Evolutionary conservation across 2,113 vertebrate species (phyloP), one percentile per base, ranked within the genome.

Genomic region (Pleuronectes platessa): DNA sequence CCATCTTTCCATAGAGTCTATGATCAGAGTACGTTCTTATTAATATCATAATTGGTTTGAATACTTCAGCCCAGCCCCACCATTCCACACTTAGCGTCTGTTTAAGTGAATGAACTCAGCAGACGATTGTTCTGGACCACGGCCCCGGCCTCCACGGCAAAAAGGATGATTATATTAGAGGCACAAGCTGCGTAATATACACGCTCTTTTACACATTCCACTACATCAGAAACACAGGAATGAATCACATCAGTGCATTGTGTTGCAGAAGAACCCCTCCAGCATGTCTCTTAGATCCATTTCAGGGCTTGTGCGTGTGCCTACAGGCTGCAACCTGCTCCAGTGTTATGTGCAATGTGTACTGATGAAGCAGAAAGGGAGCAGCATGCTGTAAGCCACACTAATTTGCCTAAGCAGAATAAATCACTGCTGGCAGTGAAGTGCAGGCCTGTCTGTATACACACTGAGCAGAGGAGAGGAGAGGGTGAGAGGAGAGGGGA

Each of bases 381-480:
- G 87, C 87, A 75, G 80, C 81, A 69, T 62, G 83, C 82, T 88
- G 81, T 84, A 87, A 89, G 85, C 85, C 83, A 92, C 86, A 80
- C 88, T 92, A 84, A 90, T 92, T 93, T 92, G 89, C 93, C 83
- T 91, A 90, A 89, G 88, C 89, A 90, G 90, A 90, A 91, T 91
- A 90, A 92, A 93, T 91, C 88, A 89, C 76, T 85, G 75, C 83
- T 90, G 89, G 86, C 88, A 87, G 81, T 81, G 86, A 85, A 85
- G 88, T 86, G 86, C 84, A 82, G 5, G 84, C 61, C 82, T 79
- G 81, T 87, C 89, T 87, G 75, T 87, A 73, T 85, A 79, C 71
- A 84, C 72, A 70, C 67, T 61, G 78, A 82, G 81, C 73, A 61
- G 73, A 78, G 23, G 61, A 74, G 68, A 70, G 68, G 77, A 71